Base-by-base conservation (phyloP, 37 sponge, comb jelly and placozoan species). In the Spongilla lacustris region DNA sequence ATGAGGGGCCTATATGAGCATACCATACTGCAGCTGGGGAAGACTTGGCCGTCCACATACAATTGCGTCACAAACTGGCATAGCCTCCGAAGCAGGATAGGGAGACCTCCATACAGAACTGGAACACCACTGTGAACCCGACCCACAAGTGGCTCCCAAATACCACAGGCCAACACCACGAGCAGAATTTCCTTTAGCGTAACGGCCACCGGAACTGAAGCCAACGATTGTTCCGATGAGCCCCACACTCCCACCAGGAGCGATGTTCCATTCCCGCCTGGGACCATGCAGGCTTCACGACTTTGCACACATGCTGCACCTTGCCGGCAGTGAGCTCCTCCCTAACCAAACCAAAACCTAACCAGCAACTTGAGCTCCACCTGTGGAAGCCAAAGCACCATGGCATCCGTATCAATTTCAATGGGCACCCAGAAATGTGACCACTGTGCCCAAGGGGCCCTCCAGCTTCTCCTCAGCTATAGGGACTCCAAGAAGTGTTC, bases 121-220 rank as follows among this genome's bases (percentile, higher is more conserved):
- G 27, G 25, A 30, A 2, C n/a, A 25, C 28, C 27, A 87, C 81
- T 24, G 36, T 8, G 28, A 6, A 48, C 3, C 67, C 88, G 24
- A 11, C 22, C 83, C 83, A 88, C 0, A 74, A 5, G 21, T 82
- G 22, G 13, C 88, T n/a, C 82, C 88, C 81, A 74, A 23, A 84
- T n/a, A 4, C 34, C 36, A n/a, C 37, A 34, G 5, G 75, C 74
- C 46, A 86, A 28, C 17, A 85, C 71, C 32, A 74, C 50, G 11
- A 68, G 58, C 35, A 79, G 33, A 21, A 84, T 36, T 11, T 79
- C 81, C 67, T 67, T 75, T 14, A 74, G 2, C 21, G 75, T 49
- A 36, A 80, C 67, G 67, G 79, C 79, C 79, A 78, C 30, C 28
- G 25, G 12, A 50, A 78, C 17, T 58, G 79, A 26, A 78, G 4